Conservation (phyloP, 2,113 vertebrate species). For the Gadus macrocephalus region DNA sequence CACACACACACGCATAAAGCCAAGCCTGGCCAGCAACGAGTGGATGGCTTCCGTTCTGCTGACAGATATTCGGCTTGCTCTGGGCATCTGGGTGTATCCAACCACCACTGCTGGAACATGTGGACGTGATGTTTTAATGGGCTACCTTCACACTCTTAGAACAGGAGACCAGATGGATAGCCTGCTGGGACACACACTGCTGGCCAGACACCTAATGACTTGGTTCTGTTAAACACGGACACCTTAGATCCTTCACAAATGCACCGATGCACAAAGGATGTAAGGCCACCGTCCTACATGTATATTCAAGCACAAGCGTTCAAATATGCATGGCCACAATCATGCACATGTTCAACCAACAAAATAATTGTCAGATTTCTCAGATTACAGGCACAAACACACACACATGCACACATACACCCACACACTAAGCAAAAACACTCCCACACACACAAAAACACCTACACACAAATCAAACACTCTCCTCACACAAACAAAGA, state of each 20-base stretch:
- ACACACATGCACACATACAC: no score
- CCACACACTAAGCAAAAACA: no score
- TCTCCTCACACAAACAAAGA: no score
- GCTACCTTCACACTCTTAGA: not conserved
- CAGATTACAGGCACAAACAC: no score
- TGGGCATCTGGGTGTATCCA: not conserved
- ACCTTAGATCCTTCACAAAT: not conserved
- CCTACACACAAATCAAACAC: no score
- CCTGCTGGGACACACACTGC: not conserved
- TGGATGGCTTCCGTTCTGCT: not conserved
- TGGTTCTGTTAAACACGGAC: not conserved
- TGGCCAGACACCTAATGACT: not conserved
- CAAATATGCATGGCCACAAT: not conserved
- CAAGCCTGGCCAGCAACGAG: not conserved
- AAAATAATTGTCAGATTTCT: no score
- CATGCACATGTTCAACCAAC: not conserved
- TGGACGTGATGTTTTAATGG: conserved; percentile 10
- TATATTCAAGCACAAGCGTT: not conserved
- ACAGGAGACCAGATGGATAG: not conserved
- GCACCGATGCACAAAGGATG: not conserved
- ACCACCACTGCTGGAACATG: conserved; percentile 1
- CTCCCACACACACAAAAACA: no score
- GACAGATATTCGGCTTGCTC: not conserved
- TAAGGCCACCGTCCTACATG: not conserved
- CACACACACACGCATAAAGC: not conserved